Percentiles rank a stretch among this genome's conserved stretches.
These are phyloP conservation scores for Strigops habroptila DNA, from an alignment of 2,113 vertebrate species.

Conservation along the genomic window DNA sequence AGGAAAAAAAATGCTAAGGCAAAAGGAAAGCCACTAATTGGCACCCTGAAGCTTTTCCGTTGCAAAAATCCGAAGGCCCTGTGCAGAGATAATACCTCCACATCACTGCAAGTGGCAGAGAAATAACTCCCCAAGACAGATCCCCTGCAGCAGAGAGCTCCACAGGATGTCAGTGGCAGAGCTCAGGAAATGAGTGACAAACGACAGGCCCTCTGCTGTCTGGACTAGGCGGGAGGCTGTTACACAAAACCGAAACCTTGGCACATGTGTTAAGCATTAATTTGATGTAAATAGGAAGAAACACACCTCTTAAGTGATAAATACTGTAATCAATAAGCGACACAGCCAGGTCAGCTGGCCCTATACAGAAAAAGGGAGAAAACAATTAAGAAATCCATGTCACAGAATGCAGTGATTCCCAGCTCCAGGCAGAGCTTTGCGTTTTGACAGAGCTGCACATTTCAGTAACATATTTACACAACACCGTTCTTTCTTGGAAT, in stretches of 20 bases:
- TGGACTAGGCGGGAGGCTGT: background rate
- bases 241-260: background rate
- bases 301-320: background rate
- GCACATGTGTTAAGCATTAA: rapidly evolving
- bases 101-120: background rate
- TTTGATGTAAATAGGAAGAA: background rate
- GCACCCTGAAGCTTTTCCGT: background rate
- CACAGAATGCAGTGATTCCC: too few species aligned
- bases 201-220: background rate
- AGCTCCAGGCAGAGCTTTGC: rapidly evolving
- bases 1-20: background rate
- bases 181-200: background rate
- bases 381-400: rapidly evolving
- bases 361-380: background rate
- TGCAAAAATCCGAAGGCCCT: background rate
- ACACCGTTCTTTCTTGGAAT: rapidly evolving
- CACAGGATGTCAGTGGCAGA: background rate
- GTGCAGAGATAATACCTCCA: background rate
- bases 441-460: rapidly evolving
- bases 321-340: background rate
- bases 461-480: rapidly evolving
- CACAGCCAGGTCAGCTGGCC: rapidly evolving
- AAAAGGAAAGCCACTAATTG: rapidly evolving
- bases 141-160: background rate
- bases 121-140: background rate